A percentile compares a stretch with the other conserved stretches of the same genome.
phyloP scores from a whole-genome alignment of 1,140 invertebrate genomes.

The Pachypeltis micranthus region DNA sequence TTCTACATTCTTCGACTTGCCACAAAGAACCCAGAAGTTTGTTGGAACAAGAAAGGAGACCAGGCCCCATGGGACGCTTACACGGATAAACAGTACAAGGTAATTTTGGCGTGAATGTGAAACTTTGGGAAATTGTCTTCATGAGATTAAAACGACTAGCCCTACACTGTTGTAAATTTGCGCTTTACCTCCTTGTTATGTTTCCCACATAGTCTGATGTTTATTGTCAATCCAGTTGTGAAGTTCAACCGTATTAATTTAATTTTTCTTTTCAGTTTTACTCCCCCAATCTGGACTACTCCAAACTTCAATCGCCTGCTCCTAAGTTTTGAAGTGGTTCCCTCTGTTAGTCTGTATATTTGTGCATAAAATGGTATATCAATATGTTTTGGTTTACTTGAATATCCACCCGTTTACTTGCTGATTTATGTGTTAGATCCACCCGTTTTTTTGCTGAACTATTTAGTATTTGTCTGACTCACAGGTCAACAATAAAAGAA shows the following conservation, averaged over 20 bases:
- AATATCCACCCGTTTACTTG: too few species aligned
- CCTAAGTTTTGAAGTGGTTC: conserved; percentile 37
- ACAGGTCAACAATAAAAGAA: too few species aligned
- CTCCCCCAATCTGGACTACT: conserved; percentile 48
- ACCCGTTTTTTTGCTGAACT: too few species aligned
- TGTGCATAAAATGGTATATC: too few species aligned
- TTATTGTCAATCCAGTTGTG: background rate
- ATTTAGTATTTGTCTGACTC: too few species aligned
- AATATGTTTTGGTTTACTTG: too few species aligned
- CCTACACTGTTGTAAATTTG: too few species aligned
- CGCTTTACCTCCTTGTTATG: background rate
- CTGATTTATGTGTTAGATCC: too few species aligned
- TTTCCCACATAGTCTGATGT: background rate
- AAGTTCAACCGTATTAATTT: background rate
- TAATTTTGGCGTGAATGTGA: conserved; percentile 31
- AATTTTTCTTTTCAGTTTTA: conserved; percentile 47
- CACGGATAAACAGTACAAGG: conserved; percentile 68
- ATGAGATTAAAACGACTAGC: too few species aligned
- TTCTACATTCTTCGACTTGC: conserved; percentile 55
- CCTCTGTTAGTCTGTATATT: conserved; percentile 11
- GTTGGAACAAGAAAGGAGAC: conserved; percentile 56
- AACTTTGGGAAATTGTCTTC: too few species aligned
- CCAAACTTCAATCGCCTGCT: conserved; percentile 45
- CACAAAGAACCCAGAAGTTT: conserved; percentile 61
- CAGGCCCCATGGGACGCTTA: conserved; percentile 71